A percentile compares a stretch with the other conserved stretches of the same genome.
Conservation (phyloP, 1,140 invertebrate species). For the Drosophila nebulosa region DNA sequence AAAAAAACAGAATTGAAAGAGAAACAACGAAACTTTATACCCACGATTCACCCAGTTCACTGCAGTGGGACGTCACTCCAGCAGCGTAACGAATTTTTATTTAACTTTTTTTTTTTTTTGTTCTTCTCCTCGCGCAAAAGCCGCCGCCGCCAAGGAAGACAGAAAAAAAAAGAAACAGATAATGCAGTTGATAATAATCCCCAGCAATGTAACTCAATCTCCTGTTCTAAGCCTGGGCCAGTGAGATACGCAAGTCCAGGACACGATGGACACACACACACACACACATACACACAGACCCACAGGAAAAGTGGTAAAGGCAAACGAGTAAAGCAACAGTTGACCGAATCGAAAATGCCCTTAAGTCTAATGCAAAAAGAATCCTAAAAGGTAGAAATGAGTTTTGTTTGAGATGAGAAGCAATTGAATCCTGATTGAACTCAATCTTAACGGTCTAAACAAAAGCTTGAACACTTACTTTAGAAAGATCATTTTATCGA, state of each 20-base stretch:
- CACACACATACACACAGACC: too few relatives aligned
- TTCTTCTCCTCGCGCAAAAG: slow-evolving; percentile 42
- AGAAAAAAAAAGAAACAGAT: slow-evolving; percentile 35
- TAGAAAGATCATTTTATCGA: too few relatives aligned
- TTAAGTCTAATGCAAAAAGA: slow-evolving; percentile 8
- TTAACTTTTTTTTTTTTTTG: slow-evolving; percentile 58
- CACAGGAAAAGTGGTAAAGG: background rate
- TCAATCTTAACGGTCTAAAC: too few relatives aligned
- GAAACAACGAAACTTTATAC: slow-evolving; percentile 1
- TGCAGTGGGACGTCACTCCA: background rate
- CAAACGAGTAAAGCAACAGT: background rate
- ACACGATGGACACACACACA: slow-evolving; percentile 25
- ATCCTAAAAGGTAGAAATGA: too few relatives aligned
- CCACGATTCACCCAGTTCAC: slow-evolving; percentile 34
- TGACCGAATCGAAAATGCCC: background rate
- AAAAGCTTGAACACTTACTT: too few relatives aligned
- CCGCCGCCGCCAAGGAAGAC: slow-evolving; percentile 23
- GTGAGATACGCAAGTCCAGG: slow-evolving; percentile 55
- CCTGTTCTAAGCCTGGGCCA: slow-evolving; percentile 58
- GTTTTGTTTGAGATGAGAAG: too few relatives aligned
- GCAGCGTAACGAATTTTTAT: slow-evolving; percentile 76
- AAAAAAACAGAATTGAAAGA: slow-evolving; percentile 47
- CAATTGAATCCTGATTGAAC: too few relatives aligned
- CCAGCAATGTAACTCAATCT: slow-evolving; percentile 78
- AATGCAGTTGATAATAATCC: slow-evolving; percentile 78